Evolutionary conservation across 1,140 invertebrate genomes (phyloP), one percentile per base, ranked within the genome.

Genomic region (Aphis craccivora): DNA sequence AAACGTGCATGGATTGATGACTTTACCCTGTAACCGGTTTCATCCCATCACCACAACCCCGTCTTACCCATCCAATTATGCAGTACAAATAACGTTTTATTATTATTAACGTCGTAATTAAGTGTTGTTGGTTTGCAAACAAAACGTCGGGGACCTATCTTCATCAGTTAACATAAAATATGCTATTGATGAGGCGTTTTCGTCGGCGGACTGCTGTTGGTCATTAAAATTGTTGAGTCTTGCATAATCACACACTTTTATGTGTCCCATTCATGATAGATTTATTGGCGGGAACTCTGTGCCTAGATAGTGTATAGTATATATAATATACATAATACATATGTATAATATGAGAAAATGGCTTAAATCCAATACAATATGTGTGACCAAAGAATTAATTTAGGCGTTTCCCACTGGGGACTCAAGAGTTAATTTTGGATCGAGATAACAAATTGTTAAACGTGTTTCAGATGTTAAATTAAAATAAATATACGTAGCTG

Each of bases 261-360:
- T 86, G 43, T 89, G 51, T 55, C 45, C 48, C 88, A 89, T 89
- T 89, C 88, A 89, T 55, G 88, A 89, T 89, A 55, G 88, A 89
- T 89, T 89, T 89, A 55, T 89, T 89, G 88, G 48, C 88, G 88
- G 88, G 88, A 89, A 37, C 11, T 89, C 48, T 18, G 23, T 37
- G 23, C 9, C 22, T 53, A n/a, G 22, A 30, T 9, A 84, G 3
- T 84, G 22, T 84, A 25, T 84, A n/a, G 22, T 84, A 25, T 84
- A n/a, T 40, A 11, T 83, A 83, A 45, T 43, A 37, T 35, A 51
- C 37, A 25, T 81, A 43, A 1, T 48, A 48, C 14, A 67, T n/a
- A 67, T 67, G 60, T 30, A 40, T 84, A 40, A 9, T 48, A n/a
- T 35, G 86, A 89, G 51, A 89, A 89, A 89, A 89, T 89, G 88